These are phyloP conservation scores for Pleuronectes platessa DNA, from an alignment of 2,113 vertebrate genomes.

Conservation along the genomic window DNA sequence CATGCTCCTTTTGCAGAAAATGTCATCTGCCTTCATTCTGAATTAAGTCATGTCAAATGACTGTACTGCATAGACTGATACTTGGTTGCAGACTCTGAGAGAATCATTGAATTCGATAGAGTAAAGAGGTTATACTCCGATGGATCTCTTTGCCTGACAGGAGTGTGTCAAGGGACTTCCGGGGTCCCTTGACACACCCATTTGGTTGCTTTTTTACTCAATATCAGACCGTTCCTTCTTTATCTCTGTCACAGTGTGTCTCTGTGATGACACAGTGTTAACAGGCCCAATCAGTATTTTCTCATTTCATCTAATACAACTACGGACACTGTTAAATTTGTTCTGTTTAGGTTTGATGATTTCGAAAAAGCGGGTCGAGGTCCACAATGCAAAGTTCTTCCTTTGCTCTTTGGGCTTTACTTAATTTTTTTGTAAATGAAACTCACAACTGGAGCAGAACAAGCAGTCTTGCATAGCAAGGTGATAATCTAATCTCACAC, in stretches of 20 bases:
- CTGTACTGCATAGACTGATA: neutral
- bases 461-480: neutral
- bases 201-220: too few species aligned
- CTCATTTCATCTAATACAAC: neutral
- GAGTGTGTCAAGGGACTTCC: too few species aligned
- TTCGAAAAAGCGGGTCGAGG: slow-evolving; percentile 1
- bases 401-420: neutral
- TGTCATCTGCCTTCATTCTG: neutral
- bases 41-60: neutral
- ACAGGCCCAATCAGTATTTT: too few species aligned
- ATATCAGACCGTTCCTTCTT: too few species aligned
- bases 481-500: slow-evolving; percentile 8
- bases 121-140: too few species aligned
- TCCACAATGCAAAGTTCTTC: neutral
- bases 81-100: neutral
- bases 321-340: slow-evolving; percentile 5
- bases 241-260: too few species aligned
- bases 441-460: slow-evolving; percentile 22
- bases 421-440: neutral
- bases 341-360: slow-evolving; percentile 6
- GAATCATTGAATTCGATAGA: neutral
- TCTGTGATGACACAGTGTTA: too few species aligned
- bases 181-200: too few species aligned
- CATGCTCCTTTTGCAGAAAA: too few species aligned
- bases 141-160: too few species aligned